Base-by-base conservation (phyloP, 2,113 vertebrate species). In the Rhinopomastus cyanomelas region DNA sequence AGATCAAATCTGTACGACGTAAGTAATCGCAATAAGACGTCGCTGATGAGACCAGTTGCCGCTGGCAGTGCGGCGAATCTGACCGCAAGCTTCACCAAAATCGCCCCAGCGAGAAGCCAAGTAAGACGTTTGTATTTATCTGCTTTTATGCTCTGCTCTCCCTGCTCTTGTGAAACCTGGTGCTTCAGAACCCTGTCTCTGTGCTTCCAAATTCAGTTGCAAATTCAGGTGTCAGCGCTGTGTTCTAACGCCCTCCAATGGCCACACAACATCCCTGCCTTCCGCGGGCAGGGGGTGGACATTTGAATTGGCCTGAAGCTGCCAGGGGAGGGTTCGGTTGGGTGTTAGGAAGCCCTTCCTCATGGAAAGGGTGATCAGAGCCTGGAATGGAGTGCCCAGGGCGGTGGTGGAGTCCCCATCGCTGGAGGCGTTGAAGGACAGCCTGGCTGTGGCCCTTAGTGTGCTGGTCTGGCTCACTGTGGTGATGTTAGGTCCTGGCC, bases 51-150 rank as follows among this genome's bases (percentile, higher is more conserved):
- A 97, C 98, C 98, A 72, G 97, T 98, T 93, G 97, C 97, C 88
- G 97, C 98, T 72, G 76, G 95, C 88, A 97, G 96, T 85, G 96
- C 97, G 66, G 92, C 97, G 85, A 98, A 97, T 94, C 96, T 98
- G 83, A 97, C 98, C 44, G 97, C 98, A 59, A 98, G 97, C 88
- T 99, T 99, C 92, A 97, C 98, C 96, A 99, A 99, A 97, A 98
- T 99, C 64, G 96, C 97, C 37, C 97, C 98, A 72, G 96, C 99
- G 85, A 98, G 99, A 94, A 96, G 97, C 94, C 99, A 99, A 98
- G 99, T 48, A 48, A 48, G 20, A 48, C 46, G 20, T 20, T 20
- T 48, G 19, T 48, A 48, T 48, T 48, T 15, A 48, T 18, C 8
- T 87, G 44, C 32, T 30, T 83, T 75, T 53, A 4, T 36, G 61